Conservation (phyloP, 2,797 vertebrate species). For the Brotogeris chrysoptera region DNA sequence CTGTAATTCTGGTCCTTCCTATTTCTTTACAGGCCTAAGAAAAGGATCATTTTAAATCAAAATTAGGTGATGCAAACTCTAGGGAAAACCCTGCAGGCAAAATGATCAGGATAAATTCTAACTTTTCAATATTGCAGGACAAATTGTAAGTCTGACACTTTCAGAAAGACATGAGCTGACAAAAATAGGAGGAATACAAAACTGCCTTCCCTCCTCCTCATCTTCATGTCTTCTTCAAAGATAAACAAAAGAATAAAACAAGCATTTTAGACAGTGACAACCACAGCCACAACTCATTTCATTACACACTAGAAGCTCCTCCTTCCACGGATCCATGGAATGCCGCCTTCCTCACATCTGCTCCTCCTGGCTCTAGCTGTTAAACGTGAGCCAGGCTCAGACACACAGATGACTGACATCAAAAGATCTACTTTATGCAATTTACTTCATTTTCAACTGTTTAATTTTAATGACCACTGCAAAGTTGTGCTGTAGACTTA, state of each 20-base stretch:
- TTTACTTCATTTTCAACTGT: not conserved
- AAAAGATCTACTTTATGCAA: not conserved
- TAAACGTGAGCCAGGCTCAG: not conserved
- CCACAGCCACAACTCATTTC: not conserved
- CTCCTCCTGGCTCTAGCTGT: not conserved
- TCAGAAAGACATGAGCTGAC: not conserved
- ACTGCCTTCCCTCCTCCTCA: not conserved
- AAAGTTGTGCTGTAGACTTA: not conserved
- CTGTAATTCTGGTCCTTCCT: not conserved
- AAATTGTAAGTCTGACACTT: not conserved
- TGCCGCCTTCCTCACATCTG: not conserved
- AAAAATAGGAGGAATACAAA: not conserved
- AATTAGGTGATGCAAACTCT: not conserved
- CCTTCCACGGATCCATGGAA: not conserved
- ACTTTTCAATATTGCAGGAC: not conserved
- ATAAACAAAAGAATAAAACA: slow-evolving; percentile 12
- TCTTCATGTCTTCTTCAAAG: not conserved
- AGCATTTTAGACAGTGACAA: not conserved
- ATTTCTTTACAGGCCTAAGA: not conserved
- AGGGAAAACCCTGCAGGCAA: not conserved
- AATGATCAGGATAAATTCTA: not conserved
- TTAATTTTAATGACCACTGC: not conserved
- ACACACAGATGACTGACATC: not conserved
- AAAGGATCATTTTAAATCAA: not conserved
- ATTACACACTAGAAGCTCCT: not conserved